A percentile compares a stretch with the other conserved stretches of the same genome.
Conservation (phyloP, 2,888 invertebrate species). For the Nasonia oneida region DNA sequence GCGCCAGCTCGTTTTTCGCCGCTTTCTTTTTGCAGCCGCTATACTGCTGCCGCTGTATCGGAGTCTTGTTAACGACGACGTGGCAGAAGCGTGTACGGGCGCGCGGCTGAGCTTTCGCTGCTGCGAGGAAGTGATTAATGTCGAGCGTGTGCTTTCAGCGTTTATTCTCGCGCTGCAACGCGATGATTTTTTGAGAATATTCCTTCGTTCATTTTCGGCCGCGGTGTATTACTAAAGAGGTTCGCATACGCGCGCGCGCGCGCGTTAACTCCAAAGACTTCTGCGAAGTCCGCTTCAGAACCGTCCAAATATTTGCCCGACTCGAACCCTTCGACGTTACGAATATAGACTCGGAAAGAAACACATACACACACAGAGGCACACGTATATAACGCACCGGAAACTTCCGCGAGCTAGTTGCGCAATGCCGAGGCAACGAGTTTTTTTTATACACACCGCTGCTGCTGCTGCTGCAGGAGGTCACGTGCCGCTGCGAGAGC, state of each 20-base stretch:
- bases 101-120: neutral
- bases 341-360: conserved; percentile 16
- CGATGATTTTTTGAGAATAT: conserved; percentile 1
- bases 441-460: neutral
- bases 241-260: too few relatives aligned
- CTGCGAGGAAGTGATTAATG: conserved; percentile 20
- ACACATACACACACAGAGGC: neutral
- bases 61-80: conserved; percentile 24
- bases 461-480: neutral
- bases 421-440: neutral
- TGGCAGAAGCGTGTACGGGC: neutral
- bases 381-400: neutral
- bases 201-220: neutral
- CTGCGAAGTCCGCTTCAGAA: conserved; percentile 45
- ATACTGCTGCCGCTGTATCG: neutral
- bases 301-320: conserved; percentile 47
- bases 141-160: neutral
- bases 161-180: neutral
- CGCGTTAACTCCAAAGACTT: conserved; percentile 71
- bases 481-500: neutral
- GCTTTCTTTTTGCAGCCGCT: neutral
- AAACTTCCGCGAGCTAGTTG: conserved; percentile 9
- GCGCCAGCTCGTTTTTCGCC: neutral
- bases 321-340: conserved; percentile 18
- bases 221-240: neutral